Base-by-base conservation (phyloP, 2,888 invertebrate species). In the Panopea generosa region DNA sequence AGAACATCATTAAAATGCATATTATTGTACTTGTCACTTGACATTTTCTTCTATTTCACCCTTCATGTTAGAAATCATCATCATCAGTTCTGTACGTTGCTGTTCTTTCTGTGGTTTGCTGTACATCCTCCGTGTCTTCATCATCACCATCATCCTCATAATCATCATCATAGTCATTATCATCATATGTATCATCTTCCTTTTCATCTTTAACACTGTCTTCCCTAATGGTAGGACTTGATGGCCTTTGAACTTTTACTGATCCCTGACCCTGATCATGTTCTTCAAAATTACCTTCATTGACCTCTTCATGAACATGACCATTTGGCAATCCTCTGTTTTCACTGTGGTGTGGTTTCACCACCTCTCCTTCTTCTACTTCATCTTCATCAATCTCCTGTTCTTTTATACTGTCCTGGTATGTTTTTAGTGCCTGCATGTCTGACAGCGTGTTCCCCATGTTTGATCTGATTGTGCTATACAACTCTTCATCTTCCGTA, bases 341-440 rank as follows among this genome's bases (percentile, higher is more conserved):
- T 1, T 20, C 49, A 45, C 43, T 45, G 2, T 47, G 55, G 9
- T 43, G 43, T 18, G 26, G 22, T 40, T 38, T 11, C 4, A 62
- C 72, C 16, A 59, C 53, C 50, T 68, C 66, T n/a, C 73, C 77
- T 18, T 56, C 80, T 26, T 68, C 71, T 11, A 68, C 68, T 11
- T 61, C 63, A 52, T 77, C 79, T 26, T 77, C 78, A 50, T 66
- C 57, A 20, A 78, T 55, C 18, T 84, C 86, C 38, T 82, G 70
- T 11, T 66, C 74, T 9, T 79, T 83, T 18, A 89, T 84, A 29
- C 79, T 81, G 60, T 82, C 70, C 74, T 88, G 84, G 50, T 89
- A 89, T 53, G 82, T 79, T 61, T 84, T 77, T 52, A 88, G 72
- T 1, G 84, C 84, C 38, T 84, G 86, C 14, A 86, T 86, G n/a